A percentile compares a stretch with the other conserved stretches of the same genome.
These are phyloP conservation scores for Actenoides hombroni DNA, from an alignment of 2,113 vertebrate genomes.

Conservation along the genomic window DNA sequence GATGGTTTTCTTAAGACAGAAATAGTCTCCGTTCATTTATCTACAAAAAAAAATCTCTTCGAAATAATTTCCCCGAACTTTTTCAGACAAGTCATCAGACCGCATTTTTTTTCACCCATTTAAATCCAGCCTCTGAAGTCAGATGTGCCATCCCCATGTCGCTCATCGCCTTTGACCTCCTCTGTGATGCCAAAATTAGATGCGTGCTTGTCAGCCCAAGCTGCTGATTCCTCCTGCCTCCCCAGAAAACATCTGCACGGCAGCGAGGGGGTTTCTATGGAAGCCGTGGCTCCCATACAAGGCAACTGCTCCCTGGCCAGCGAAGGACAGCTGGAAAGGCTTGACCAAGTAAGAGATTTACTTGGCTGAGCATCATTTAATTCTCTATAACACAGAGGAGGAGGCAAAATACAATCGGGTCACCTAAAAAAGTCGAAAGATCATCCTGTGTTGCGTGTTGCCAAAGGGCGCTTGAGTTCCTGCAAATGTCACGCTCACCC, in stretches of 20 bases:
- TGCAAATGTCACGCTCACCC: not conserved
- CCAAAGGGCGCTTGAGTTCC: not conserved
- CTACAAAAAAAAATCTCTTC: not conserved
- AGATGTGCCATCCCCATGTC: not conserved
- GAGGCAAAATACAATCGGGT: not conserved
- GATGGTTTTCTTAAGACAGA: not conserved
- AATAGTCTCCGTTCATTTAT: not conserved
- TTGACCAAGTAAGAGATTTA: conserved; percentile 59
- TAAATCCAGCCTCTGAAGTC: conserved; percentile 1
- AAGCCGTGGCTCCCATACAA: conserved; percentile 47
- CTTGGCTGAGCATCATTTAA: conserved; percentile 45
- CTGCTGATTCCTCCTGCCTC: not conserved
- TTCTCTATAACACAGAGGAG: not conserved
- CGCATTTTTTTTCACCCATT: not conserved
- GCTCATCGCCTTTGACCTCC: not conserved
- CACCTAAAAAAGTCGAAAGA: not conserved
- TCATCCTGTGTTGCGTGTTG: not conserved
- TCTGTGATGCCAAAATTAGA: conserved; percentile 10
- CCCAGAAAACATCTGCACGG: not conserved
- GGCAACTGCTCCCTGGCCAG: conserved; percentile 9
- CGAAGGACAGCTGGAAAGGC: not conserved
- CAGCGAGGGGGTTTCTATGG: not conserved
- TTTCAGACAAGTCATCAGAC: not conserved
- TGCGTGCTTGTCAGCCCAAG: not conserved
- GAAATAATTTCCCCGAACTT: not conserved